A percentile compares a stretch with the other conserved stretches of the same genome.
Conservation (phyloP, 2,888 invertebrate genomes). For the Ethmia dodecea region DNA sequence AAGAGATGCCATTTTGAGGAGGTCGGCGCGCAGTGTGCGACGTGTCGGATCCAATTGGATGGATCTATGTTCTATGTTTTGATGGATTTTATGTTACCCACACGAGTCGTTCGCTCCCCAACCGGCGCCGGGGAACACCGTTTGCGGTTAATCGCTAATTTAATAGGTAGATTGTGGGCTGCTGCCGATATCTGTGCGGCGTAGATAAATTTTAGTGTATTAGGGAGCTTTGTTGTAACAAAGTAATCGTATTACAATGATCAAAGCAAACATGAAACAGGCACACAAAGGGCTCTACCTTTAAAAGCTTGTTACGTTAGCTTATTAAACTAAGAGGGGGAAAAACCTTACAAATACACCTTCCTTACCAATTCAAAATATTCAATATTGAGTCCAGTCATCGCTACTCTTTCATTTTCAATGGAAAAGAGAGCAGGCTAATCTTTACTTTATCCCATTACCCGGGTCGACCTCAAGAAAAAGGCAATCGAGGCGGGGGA, state of each 20-base stretch:
- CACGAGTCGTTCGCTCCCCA: slow-evolving; percentile 31
- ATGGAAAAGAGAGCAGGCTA: slow-evolving; percentile 59
- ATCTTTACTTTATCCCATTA: slow-evolving; percentile 71
- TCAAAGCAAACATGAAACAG: background rate
- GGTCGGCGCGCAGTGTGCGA: slow-evolving; percentile 53
- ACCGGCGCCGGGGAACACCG: slow-evolving; percentile 31
- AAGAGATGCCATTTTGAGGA: slow-evolving; percentile 62
- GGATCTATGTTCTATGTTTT: too few species aligned
- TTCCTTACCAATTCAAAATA: slow-evolving; percentile 19
- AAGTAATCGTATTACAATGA: too few species aligned
- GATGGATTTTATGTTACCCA: slow-evolving; percentile 64
- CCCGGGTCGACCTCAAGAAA: slow-evolving; percentile 65
- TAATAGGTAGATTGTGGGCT: slow-evolving; percentile 35
- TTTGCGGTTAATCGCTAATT: slow-evolving; percentile 59
- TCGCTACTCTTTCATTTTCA: slow-evolving; percentile 50
- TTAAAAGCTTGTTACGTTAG: background rate
- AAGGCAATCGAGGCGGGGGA: slow-evolving; percentile 63
- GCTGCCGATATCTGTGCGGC: background rate
- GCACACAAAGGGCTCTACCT: background rate
- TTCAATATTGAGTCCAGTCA: slow-evolving; percentile 35
- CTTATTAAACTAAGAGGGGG: slow-evolving; percentile 16
- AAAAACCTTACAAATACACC: slow-evolving; percentile 7
- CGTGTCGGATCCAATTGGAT: slow-evolving; percentile 65
- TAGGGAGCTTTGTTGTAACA: too few species aligned
- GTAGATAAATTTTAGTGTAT: too few species aligned